phyloP scores from a whole-genome alignment of 1,140 invertebrate genomes.

The Stenopsyche tienmushanensis region DNA sequence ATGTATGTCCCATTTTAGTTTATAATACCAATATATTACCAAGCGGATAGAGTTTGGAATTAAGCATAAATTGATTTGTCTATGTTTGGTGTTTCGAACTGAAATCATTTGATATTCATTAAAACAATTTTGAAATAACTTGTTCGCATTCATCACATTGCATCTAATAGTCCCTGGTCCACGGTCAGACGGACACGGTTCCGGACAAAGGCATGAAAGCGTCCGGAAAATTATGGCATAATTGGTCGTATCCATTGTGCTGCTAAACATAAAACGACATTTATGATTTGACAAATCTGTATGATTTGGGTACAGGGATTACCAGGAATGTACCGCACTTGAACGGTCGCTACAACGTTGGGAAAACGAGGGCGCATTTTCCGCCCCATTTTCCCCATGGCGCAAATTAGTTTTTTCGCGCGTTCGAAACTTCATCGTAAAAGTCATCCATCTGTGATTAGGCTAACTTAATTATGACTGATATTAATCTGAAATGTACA shows the following conservation, averaged over 20 bases:
- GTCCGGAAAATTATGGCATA: conserved; percentile 1
- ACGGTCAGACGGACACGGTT: too few species aligned
- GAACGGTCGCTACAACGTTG: not conserved
- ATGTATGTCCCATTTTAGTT: too few species aligned
- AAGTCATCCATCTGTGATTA: not conserved
- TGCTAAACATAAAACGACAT: conserved; percentile 10
- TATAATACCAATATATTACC: not conserved
- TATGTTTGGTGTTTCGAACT: not conserved
- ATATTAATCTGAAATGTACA: too few species aligned
- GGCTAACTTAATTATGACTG: too few species aligned
- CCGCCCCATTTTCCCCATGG: not conserved
- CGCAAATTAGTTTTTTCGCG: too few species aligned
- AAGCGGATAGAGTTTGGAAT: not conserved
- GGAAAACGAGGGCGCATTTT: not conserved
- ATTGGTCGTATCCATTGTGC: conserved; percentile 3
- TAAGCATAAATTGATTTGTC: not conserved
- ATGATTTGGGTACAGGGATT: not conserved
- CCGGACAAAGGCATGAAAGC: conserved; percentile 7
- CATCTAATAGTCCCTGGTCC: not conserved
- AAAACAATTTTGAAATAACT: not conserved
- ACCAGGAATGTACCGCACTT: not conserved
- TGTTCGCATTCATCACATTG: not conserved
- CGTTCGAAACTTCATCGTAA: not conserved
- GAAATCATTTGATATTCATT: too few species aligned
- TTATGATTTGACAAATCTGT: conserved; percentile 18